Base-by-base conservation (phyloP, 2,888 invertebrate species). In the Oxycera nigricornis region DNA sequence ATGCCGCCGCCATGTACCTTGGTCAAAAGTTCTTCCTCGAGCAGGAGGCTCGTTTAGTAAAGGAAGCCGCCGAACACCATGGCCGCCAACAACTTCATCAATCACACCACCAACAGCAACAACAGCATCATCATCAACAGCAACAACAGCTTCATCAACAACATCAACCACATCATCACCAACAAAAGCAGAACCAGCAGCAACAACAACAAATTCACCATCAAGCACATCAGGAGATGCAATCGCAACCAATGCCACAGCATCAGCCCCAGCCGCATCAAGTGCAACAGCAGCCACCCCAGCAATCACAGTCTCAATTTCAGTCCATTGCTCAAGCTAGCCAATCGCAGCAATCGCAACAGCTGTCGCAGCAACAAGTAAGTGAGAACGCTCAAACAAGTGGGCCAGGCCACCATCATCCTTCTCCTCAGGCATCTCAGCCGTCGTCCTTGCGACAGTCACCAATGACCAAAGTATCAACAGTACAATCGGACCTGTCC, bases 11-110 rank as follows among this genome's bases (percentile, higher is more conserved):
- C 24, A 92, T 93, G 91, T 93, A 94, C 85, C 88, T 93, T 78
- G 92, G 92, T 78, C 92, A 94, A 81, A 92, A 93, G 81, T 87
- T 94, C 80, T 91, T 94, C 81, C 87, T 92, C 86, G 93, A 94
- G 84, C 91, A 93, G 83, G 93, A 93, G 82, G 92, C 91, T 24
- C 88, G 92, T 77, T 88, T 92, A 85, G 91, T 90, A 24, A 89
- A 90, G 79, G 88, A 91, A 85, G 88, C 89, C 61, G 88, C 87
- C 75, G 91, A 87, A 75, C 89, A 87, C 77, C 87, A 88, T 77
- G 88, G 87, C 79, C 86, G 89, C 41, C 89, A 87, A 55, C 88
- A 87, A 61, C 86, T 86, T 31, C 86, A 84, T 4, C 85, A 84
- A 59, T 84, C 83, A 35, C 85, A 85, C 41, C 84, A 83, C 17